A percentile compares a stretch with the other conserved stretches of the same genome.
These are phyloP conservation scores for Pristionchus fissidentatus DNA, from an alignment of 2,888 invertebrate species.

Conservation along the genomic window DNA sequence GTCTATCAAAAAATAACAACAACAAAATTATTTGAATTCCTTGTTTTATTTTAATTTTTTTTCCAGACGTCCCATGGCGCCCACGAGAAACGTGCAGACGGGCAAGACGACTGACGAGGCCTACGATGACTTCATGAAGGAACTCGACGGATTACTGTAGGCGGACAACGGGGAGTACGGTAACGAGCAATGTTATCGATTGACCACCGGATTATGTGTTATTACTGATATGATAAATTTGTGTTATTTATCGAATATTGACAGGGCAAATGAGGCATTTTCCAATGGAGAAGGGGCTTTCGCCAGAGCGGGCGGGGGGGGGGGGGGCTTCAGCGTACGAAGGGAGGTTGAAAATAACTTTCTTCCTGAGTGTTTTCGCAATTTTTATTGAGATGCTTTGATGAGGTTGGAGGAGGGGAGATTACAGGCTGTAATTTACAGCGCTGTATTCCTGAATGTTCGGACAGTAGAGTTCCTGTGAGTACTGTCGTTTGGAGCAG, in stretches of 20 bases:
- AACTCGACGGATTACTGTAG: constrained; percentile 86
- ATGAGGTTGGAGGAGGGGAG: too few species aligned
- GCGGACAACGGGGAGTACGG: not conserved
- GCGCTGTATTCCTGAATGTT: too few species aligned
- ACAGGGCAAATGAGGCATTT: too few species aligned
- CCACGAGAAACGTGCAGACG: constrained; percentile 46
- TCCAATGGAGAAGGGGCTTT: too few species aligned
- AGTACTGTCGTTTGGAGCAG: too few species aligned
- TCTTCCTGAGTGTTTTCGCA: too few species aligned
- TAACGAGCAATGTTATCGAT: not conserved
- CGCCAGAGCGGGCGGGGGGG: too few species aligned
- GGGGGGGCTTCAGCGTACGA: too few species aligned
- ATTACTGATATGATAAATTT: not conserved
- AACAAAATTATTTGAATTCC: not conserved
- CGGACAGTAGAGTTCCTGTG: too few species aligned
- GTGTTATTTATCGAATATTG: not conserved
- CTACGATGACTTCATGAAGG: constrained; percentile 97
- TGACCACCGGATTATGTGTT: not conserved
- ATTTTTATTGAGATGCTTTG: too few species aligned
- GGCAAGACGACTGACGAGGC: constrained; percentile 90
- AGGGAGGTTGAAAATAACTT: too few species aligned
- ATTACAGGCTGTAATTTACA: too few species aligned
- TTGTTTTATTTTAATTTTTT: not conserved
- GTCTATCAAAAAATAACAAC: not conserved
- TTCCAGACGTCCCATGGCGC: not conserved